Evolutionary conservation across 2,888 invertebrate genomes (phyloP), one percentile per base, ranked within the genome.

Genomic region (Tinea trinotella): DNA sequence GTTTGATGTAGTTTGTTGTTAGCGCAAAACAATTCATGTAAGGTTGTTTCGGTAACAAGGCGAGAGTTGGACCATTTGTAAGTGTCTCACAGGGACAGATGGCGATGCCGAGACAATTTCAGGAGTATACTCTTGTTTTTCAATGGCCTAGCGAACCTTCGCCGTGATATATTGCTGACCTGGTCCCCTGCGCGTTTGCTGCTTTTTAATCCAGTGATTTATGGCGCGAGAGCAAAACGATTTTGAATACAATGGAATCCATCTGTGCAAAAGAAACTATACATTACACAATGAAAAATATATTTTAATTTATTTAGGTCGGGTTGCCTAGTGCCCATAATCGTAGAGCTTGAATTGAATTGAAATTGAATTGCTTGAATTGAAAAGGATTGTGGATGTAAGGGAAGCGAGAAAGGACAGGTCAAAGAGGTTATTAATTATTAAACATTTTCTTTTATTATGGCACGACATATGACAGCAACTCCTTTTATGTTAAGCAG

Each of bases 171-270:
- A 71, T 71, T 59, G 66, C 70, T 64, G 67, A 68, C 67, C 71
- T 67, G 58, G 62, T 62, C 64, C 61, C 62, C 63, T 59, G 53
- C 61, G 63, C 67, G 62, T 65, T 69, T 67, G 64, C 64, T 65
- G 68, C 65, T 71, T 72, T 74, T 73, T 72, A 72, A 74, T 72
- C 71, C 66, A 56, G 61, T 70, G 73, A 73, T 73, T 72, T 73
- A 74, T 70, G 59, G 60, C 57, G 58, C 61, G 61, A 57, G 62
- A 62, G 61, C 60, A 61, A 62, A 69, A 66, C 68, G 64, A 63
- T 69, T 68, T 69, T 67, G 66, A 71, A 67, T 68, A 64, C 64
- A 68, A 66, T 63, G 60, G 63, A 63, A 64, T 64, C 64, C 64
- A 65, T 67, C 67, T 64, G 13, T 10, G 15, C 19, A 19, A 2